Conservation (phyloP, 1,140 invertebrate species). For the Formica exsecta region DNA sequence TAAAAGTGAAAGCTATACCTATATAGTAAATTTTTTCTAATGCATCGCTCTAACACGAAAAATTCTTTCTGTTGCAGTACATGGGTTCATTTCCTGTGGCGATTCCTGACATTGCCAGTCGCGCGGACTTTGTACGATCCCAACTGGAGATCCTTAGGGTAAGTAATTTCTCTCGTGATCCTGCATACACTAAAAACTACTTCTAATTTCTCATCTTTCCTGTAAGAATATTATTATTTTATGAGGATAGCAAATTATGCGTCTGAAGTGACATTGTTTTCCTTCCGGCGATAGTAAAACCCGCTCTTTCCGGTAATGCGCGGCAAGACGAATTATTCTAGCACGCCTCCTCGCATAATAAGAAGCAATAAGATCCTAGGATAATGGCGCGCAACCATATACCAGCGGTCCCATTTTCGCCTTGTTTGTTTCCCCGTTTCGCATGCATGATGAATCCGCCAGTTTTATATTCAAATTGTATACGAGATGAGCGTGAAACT, state of each 20-base stretch:
- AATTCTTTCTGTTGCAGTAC: slow-evolving; percentile 88
- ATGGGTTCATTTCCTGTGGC: slow-evolving; percentile 92
- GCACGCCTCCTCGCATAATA: slow-evolving; percentile 79
- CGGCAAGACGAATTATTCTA: slow-evolving; percentile 78
- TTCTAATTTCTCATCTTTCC: not conserved
- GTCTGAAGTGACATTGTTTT: slow-evolving; percentile 14
- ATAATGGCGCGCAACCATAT: slow-evolving; percentile 72
- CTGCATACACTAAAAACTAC: slow-evolving; percentile 23
- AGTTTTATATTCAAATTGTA: slow-evolving; percentile 73
- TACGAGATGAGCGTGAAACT: not conserved
- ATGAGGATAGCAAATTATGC: slow-evolving; percentile 46
- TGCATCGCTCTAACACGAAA: slow-evolving; percentile 41
- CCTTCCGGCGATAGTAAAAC: slow-evolving; percentile 17
- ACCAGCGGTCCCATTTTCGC: slow-evolving; percentile 63
- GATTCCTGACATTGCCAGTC: slow-evolving; percentile 88
- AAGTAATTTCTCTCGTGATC: slow-evolving; percentile 79
- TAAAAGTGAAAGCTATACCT: not conserved
- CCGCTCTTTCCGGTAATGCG: slow-evolving; percentile 44
- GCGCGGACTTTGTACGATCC: slow-evolving; percentile 88
- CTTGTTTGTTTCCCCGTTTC: slow-evolving; percentile 76
- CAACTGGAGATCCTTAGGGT: slow-evolving; percentile 90
- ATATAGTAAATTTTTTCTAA: not conserved
- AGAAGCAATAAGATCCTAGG: slow-evolving; percentile 80
- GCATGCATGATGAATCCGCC: slow-evolving; percentile 74
- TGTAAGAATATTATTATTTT: slow-evolving; percentile 43